A percentile compares a stretch with the other conserved stretches of the same genome.
Conservation (phyloP, 2,888 invertebrate genomes). For the Cheilosia impressa region DNA sequence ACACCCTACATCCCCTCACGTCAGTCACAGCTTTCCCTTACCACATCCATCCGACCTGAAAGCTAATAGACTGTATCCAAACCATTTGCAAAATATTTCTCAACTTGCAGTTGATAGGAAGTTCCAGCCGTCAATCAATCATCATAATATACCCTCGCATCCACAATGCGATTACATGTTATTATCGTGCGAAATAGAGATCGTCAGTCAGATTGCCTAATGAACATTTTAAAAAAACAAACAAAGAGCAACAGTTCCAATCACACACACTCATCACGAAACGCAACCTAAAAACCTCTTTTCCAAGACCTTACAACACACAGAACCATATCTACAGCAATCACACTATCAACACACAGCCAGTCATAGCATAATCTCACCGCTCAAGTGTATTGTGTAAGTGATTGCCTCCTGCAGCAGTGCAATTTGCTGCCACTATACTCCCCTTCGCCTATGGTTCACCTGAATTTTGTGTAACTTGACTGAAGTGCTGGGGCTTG, state of each 20-base stretch:
- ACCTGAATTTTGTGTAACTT: conserved; percentile 52
- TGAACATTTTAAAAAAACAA: conserved; percentile 40
- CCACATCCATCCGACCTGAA: too few species aligned
- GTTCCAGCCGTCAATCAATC: neutral
- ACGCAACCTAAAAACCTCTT: conserved; percentile 39
- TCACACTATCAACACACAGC: conserved; percentile 19
- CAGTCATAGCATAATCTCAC: neutral
- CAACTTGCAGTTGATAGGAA: too few species aligned
- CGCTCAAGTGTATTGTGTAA: conserved; percentile 13
- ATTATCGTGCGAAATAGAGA: neutral
- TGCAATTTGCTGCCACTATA: conserved; percentile 56
- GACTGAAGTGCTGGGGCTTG: conserved; percentile 1
- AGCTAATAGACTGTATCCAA: neutral
- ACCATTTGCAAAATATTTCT: neutral
- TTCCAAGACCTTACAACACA: conserved; percentile 42
- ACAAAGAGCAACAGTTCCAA: conserved; percentile 39
- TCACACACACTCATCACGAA: conserved; percentile 7
- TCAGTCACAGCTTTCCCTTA: too few species aligned
- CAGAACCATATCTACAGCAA: neutral
- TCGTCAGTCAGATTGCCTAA: conserved; percentile 29
- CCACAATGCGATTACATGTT: neutral
- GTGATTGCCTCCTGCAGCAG: conserved; percentile 67
- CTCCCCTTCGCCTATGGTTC: neutral
- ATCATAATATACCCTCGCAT: neutral
- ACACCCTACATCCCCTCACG: too few species aligned